phyloP scores from a whole-genome alignment of 1,140 invertebrate species.

The Charaxes varanes region DNA sequence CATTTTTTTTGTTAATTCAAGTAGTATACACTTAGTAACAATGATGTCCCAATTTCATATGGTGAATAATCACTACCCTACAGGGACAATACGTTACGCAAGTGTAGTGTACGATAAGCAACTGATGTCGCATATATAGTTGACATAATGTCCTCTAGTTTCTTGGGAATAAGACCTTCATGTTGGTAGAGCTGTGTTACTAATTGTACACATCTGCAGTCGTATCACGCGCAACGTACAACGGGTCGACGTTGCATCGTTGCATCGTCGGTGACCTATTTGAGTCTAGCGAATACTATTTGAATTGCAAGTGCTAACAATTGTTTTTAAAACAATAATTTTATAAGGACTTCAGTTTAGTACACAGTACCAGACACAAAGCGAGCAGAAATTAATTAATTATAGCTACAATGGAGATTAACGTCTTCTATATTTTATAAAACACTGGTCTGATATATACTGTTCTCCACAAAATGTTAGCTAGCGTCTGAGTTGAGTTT shows the following conservation, averaged over 20 bases:
- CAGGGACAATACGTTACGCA: constrained; percentile 48
- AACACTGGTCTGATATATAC: too few species aligned
- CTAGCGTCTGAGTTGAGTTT: too few species aligned
- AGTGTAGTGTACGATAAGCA: constrained; percentile 22
- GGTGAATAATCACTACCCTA: constrained; percentile 38
- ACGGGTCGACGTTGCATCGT: constrained; percentile 43
- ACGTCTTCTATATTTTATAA: too few species aligned
- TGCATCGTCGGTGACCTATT: constrained; percentile 49
- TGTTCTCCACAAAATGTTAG: too few species aligned
- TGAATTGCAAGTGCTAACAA: constrained; percentile 8
- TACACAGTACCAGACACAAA: too few species aligned
- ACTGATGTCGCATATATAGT: constrained; percentile 3
- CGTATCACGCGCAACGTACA: constrained; percentile 44
- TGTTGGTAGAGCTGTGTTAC: constrained; percentile 2
- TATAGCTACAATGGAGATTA: too few species aligned
- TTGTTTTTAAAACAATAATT: constrained; percentile 4
- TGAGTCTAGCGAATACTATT: constrained; percentile 28
- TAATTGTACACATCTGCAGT: constrained; percentile 31
- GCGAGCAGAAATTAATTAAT: neutral
- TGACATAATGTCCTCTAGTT: constrained; percentile 10
- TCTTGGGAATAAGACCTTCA: constrained; percentile 13
- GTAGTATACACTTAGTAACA: constrained; percentile 8
- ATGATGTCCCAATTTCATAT: constrained; percentile 17
- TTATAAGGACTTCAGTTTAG: neutral
- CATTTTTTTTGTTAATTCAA: neutral